Percentiles rank a stretch among this genome's conserved stretches.
phyloP scores from a whole-genome alignment of 1,140 invertebrate genomes.

The Spodoptera frugiperda region DNA sequence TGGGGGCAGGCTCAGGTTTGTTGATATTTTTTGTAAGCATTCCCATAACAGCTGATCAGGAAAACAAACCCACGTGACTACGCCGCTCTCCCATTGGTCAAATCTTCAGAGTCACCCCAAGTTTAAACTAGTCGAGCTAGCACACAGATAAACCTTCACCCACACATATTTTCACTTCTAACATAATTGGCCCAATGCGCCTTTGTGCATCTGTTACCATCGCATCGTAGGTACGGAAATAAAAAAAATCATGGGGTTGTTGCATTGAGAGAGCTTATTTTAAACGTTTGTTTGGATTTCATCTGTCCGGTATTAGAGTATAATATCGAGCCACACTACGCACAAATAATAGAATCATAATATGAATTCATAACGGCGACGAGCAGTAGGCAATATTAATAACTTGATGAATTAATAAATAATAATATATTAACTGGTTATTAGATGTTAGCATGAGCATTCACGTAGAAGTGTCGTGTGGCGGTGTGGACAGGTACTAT shows the following conservation, averaged over 20 bases:
- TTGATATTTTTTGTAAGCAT: constrained; percentile 73
- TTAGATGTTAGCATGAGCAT: constrained; percentile 8
- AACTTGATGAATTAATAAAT: not conserved
- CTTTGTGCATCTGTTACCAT: constrained; percentile 29
- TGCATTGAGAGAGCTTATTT: not conserved
- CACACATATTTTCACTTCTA: not conserved
- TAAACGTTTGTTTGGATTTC: constrained; percentile 2
- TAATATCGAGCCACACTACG: not conserved
- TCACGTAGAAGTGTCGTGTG: constrained; percentile 4
- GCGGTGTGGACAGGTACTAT: not conserved
- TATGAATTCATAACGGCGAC: not conserved
- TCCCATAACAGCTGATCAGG: constrained; percentile 76
- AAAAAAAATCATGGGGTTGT: constrained; percentile 19
- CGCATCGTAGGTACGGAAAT: constrained; percentile 19
- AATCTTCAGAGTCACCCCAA: constrained; percentile 26
- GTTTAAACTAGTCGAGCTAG: constrained; percentile 20
- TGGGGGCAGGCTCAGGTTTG: constrained; percentile 57
- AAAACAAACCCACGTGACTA: constrained; percentile 61
- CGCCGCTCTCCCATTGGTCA: constrained; percentile 17
- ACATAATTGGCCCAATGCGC: constrained; percentile 18
- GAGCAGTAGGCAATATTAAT: not conserved
- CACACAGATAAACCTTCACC: not conserved
- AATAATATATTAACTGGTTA: constrained; percentile 3
- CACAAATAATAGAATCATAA: not conserved
- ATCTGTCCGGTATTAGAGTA: not conserved